Percentiles rank a stretch among this genome's conserved stretches.
Evolutionary conservation across 2,797 vertebrate species (phyloP).

Genomic region (Florisuga fusca): DNA sequence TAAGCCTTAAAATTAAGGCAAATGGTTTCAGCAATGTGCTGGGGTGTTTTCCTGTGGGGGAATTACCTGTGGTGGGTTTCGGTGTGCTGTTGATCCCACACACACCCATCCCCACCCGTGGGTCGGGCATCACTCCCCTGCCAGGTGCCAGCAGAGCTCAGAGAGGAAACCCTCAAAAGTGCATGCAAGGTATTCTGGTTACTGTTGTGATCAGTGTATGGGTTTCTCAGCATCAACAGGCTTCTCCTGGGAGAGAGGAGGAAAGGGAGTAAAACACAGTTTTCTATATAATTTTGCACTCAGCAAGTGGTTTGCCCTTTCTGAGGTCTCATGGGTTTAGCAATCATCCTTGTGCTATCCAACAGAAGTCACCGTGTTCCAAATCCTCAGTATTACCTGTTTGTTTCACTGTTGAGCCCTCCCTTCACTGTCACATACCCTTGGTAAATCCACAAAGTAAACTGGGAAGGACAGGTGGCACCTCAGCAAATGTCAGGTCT

Average conservation of each 20-base stretch:
- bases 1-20: neutral
- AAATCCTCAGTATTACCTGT: neutral
- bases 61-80: neutral
- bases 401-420: neutral
- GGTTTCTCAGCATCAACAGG: neutral
- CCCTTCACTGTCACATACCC: neutral
- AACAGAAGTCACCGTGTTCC: neutral
- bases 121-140: neutral
- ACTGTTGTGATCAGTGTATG: accelerated
- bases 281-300: neutral
- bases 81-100: accelerated
- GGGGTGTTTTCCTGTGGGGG: accelerated
- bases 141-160: neutral
- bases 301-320: neutral
- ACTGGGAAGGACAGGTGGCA: neutral
- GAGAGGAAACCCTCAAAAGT: neutral
- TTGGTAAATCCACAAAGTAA: neutral
- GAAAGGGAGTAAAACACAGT: neutral
- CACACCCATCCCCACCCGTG: accelerated
- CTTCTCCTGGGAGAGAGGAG: neutral
- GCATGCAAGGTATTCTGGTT: neutral
- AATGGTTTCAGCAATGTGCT: no score
- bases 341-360: neutral
- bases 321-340: neutral
- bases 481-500: neutral